Evolutionary conservation across 1,140 invertebrate genomes (phyloP).

Genomic region (Scylla paramamosain): DNA sequence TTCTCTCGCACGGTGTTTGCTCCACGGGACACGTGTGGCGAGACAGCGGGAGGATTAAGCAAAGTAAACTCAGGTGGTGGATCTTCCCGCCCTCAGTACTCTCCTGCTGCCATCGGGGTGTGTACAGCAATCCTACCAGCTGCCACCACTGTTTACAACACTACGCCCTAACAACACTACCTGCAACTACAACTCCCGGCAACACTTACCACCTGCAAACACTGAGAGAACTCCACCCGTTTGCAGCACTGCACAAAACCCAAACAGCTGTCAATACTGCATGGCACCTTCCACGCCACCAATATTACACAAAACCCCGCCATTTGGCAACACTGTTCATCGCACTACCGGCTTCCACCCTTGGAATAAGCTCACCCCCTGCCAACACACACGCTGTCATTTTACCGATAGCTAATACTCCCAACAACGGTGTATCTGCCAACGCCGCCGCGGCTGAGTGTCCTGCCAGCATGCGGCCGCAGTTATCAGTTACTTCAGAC

Average conservation of each 20-base stretch:
- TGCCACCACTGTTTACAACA: not conserved
- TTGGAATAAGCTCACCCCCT: slow-evolving; percentile 19
- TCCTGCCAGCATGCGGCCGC: slow-evolving; percentile 7
- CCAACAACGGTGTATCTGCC: slow-evolving; percentile 18
- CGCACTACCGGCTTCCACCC: not conserved
- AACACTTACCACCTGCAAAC: not conserved
- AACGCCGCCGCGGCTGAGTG: slow-evolving; percentile 16
- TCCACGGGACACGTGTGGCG: not conserved
- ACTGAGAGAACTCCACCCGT: not conserved
- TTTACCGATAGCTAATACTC: slow-evolving; percentile 14
- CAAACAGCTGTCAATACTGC: slow-evolving; percentile 8
- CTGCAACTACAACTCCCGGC: not conserved
- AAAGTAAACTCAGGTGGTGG: slow-evolving; percentile 21
- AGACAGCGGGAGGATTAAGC: slow-evolving; percentile 18
- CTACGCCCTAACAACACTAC: not conserved
- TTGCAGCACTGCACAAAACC: not conserved
- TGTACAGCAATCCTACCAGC: not conserved
- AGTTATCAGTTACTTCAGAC: slow-evolving; percentile 13
- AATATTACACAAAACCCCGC: not conserved
- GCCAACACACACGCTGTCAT: slow-evolving; percentile 18
- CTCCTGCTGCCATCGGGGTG: not conserved
- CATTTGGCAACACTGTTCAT: slow-evolving; percentile 22
- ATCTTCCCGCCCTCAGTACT: slow-evolving; percentile 18
- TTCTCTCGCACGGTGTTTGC: not conserved
- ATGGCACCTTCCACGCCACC: not conserved